Evolutionary conservation across 37 sponge, comb jelly and placozoan species (phyloP).

Genomic region (Ephydatia muelleri): DNA sequence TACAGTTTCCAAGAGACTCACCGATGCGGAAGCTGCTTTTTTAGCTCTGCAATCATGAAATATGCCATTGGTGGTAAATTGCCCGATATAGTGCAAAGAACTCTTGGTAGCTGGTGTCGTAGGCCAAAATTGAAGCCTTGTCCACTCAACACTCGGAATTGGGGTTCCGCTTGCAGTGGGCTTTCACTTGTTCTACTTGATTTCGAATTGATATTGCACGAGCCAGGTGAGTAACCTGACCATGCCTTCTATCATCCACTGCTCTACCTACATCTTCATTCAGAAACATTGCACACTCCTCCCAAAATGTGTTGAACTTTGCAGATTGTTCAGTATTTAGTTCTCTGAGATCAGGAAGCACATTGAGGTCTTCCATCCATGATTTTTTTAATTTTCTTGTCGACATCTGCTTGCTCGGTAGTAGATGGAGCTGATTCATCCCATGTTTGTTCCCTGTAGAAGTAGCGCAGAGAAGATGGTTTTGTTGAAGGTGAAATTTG

Average conservation of each 20-base stretch:
- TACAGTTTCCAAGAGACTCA: no score
- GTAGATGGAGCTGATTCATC: slow-evolving; percentile 22
- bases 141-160: neutral
- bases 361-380: slow-evolving; percentile 27
- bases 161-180: neutral
- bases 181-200: slow-evolving; percentile 26
- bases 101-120: slow-evolving; percentile 8
- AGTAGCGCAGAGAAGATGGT: no score
- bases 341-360: slow-evolving; percentile 29
- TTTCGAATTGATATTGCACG: slow-evolving; percentile 23
- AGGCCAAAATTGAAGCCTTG: slow-evolving; percentile 60
- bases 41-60: no score
- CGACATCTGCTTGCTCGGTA: slow-evolving; percentile 6
- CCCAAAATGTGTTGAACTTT: slow-evolving; percentile 47
- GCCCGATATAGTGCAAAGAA: slow-evolving; percentile 50
- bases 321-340: slow-evolving; percentile 15
- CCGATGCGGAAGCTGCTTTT: no score
- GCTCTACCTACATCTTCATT: slow-evolving; percentile 31
- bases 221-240: slow-evolving; percentile 21
- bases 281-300: slow-evolving; percentile 44
- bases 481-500: slow-evolving; percentile 9
- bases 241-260: slow-evolving; percentile 57
- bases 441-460: slow-evolving; percentile 25
- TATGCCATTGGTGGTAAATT: slow-evolving; percentile 21
- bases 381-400: slow-evolving; percentile 4